Percentiles rank a stretch among this genome's conserved stretches.
phyloP scores from a whole-genome alignment of 2,888 invertebrate genomes.

The Lithophane semibrunnea region DNA sequence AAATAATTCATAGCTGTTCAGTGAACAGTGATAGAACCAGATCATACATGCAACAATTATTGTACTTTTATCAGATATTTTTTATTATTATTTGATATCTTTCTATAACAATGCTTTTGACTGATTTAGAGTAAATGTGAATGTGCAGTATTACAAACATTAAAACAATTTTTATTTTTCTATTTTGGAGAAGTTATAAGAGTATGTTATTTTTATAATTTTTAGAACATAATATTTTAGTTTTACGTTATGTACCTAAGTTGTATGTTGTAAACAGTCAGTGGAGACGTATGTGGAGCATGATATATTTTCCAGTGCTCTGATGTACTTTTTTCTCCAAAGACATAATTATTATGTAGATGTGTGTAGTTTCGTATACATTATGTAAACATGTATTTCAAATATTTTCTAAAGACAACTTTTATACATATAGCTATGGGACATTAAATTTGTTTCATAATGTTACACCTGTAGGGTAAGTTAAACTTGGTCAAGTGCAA shows the following conservation, averaged over 20 bases:
- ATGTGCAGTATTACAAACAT: slow-evolving; percentile 89
- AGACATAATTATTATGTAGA: slow-evolving; percentile 74
- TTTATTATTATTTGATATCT: slow-evolving; percentile 78
- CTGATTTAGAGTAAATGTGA: slow-evolving; percentile 88
- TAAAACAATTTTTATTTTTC: slow-evolving; percentile 85
- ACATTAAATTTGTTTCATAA: slow-evolving; percentile 72
- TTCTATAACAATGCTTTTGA: slow-evolving; percentile 83
- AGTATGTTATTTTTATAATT: slow-evolving; percentile 88
- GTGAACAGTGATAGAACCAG: slow-evolving; percentile 74
- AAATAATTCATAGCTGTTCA: slow-evolving; percentile 71
- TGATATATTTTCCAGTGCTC: slow-evolving; percentile 77
- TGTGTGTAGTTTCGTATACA: slow-evolving; percentile 64
- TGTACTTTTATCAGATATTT: slow-evolving; percentile 71
- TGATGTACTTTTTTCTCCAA: slow-evolving; percentile 80
- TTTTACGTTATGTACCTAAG: slow-evolving; percentile 71
- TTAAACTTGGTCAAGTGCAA: slow-evolving; percentile 84
- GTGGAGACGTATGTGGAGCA: slow-evolving; percentile 73
- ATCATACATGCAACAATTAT: slow-evolving; percentile 73
- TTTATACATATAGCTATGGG: slow-evolving; percentile 69
- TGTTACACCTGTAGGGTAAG: slow-evolving; percentile 75
- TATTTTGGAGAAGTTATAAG: slow-evolving; percentile 82
- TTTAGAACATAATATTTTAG: slow-evolving; percentile 78
- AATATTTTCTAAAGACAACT: slow-evolving; percentile 77
- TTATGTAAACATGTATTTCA: slow-evolving; percentile 68
- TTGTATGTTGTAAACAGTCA: slow-evolving; percentile 75